Percentiles rank a stretch among this genome's conserved stretches.
These are phyloP conservation scores for Leuctra nigra DNA, from an alignment of 2,888 invertebrate genomes.

Conservation along the genomic window DNA sequence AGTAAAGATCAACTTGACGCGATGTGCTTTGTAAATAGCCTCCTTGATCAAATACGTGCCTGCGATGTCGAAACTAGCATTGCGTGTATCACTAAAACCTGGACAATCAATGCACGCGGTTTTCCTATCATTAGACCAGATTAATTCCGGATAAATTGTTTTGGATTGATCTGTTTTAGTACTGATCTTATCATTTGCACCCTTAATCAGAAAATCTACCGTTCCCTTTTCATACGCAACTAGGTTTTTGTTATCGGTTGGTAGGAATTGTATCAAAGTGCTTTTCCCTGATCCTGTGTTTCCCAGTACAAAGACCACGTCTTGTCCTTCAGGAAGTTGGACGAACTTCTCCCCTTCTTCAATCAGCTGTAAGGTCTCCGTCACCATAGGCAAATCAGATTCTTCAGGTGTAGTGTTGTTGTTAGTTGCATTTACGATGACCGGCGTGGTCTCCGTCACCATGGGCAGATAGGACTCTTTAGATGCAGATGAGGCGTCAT, in stretches of 20 bases:
- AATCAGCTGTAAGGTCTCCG: no score
- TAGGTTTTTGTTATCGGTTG: conserved; percentile 15
- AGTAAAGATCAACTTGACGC: conserved; percentile 33
- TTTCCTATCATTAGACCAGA: conserved; percentile 11
- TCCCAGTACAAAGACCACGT: conserved; percentile 23
- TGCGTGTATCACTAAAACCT: conserved; percentile 29
- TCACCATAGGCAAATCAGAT: no score
- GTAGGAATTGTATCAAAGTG: conserved; percentile 22
- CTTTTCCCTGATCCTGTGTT: conserved; percentile 26
- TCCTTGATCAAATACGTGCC: conserved; percentile 35
- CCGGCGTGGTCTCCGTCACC: no score
- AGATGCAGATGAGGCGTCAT: no score
- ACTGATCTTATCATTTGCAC: not conserved
- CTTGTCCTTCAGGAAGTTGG: not conserved
- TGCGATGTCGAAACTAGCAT: conserved; percentile 33
- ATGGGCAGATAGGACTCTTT: no score
- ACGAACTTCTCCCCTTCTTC: no score
- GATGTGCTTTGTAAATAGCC: conserved; percentile 30
- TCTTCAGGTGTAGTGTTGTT: no score
- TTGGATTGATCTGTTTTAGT: not conserved
- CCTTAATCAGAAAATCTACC: no score
- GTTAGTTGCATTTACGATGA: no score
- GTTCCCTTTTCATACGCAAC: no score
- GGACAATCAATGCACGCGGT: conserved; percentile 27
- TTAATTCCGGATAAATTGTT: not conserved